These are phyloP conservation scores for Sarcophaga bullata DNA, from an alignment of 1,140 invertebrate species.

Conservation along the genomic window DNA sequence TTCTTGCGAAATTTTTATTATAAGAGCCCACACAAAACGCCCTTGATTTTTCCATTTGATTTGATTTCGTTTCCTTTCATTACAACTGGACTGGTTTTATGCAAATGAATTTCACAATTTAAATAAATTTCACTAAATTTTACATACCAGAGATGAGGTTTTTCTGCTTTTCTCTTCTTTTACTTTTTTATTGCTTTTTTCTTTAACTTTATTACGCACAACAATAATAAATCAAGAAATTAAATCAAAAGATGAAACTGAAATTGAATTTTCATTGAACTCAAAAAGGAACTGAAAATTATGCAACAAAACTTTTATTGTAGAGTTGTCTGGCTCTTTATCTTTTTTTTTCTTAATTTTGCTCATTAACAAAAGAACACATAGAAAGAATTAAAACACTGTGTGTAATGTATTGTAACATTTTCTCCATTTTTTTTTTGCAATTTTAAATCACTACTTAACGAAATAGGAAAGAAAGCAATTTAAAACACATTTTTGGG, in stretches of 20 bases:
- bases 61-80: neutral
- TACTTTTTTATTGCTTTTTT: neutral
- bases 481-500: neutral
- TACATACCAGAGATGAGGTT: neutral
- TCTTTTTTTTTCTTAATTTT: neutral
- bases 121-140: constrained; percentile 1
- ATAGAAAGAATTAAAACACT: neutral
- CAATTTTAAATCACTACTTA: neutral
- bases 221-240: neutral
- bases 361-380: neutral
- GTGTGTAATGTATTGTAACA: no score
- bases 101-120: constrained; percentile 28
- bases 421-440: neutral
- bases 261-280: neutral
- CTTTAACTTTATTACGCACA: neutral
- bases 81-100: neutral
- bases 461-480: neutral
- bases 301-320: neutral
- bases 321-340: neutral
- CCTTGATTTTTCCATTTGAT: neutral
- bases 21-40: neutral
- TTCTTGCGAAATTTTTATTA: no score
- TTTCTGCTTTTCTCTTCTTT: no score
- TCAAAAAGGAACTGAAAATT: neutral
- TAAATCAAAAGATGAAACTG: neutral